These are phyloP conservation scores for Coelinius sp. DNA, from an alignment of 2,888 invertebrate genomes.

Conservation along the genomic window DNA sequence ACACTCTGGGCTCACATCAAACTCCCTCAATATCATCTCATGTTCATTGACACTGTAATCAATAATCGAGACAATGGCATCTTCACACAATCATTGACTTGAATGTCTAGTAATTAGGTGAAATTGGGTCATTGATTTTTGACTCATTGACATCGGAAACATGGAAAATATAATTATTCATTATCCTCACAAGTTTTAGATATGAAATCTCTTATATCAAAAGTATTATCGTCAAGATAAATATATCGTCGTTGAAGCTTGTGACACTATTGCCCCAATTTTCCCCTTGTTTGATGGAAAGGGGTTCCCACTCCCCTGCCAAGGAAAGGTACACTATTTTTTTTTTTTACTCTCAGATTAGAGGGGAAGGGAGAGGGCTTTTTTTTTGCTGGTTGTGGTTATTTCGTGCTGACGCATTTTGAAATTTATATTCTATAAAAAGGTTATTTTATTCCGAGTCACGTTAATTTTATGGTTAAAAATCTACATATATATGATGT, in stretches of 20 bases:
- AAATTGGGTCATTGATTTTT: background rate
- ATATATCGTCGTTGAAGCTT: constrained; percentile 48
- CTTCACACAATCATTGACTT: background rate
- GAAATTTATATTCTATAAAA: background rate
- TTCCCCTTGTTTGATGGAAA: constrained; percentile 34
- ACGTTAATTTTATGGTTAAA: constrained; percentile 3
- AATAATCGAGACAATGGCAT: background rate
- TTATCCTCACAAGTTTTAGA: background rate
- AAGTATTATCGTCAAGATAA: constrained; percentile 31
- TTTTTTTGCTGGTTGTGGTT: background rate
- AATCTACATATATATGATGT: background rate
- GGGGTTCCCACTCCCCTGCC: constrained; percentile 28
- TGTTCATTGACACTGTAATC: background rate
- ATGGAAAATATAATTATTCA: background rate
- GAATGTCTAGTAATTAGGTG: background rate
- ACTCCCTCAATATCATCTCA: background rate
- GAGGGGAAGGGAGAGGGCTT: background rate
- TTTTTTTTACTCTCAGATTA: constrained; percentile 4
- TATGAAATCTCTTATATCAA: background rate
- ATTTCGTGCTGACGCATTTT: constrained; percentile 9
- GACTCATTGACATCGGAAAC: too few species aligned
- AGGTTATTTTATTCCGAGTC: constrained; percentile 1
- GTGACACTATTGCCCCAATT: constrained; percentile 59
- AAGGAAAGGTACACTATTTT: background rate
- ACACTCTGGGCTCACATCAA: background rate